Evolutionary conservation across 2,888 invertebrate species (phyloP), one percentile per base, ranked within the genome.

Genomic region (Antheraea yamamai): DNA sequence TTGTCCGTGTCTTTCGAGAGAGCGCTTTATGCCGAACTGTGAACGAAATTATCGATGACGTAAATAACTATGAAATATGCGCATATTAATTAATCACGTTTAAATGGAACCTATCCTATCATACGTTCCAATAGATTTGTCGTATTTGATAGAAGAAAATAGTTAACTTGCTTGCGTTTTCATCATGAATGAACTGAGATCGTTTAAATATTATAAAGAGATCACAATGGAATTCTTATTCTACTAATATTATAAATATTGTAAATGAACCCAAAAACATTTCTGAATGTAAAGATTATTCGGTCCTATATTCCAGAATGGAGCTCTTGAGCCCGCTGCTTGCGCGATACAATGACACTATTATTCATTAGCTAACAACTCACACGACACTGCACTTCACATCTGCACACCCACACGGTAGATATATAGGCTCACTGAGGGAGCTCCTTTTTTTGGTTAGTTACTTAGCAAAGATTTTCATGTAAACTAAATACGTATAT

Each of bases 11-110:
- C 4, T 64, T 64, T 26, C 64, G 12, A 64, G 61, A 58, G 20
- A 20, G n/a, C 18, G 58, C 20, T 58, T 58, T 58, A 20, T 20
- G 6, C 10, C 58, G 58, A 58, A 23, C 58, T 7, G n/a, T 58
- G 58, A 64, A 26, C 64, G 26, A 64, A 64, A 64, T 14, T 64
- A 26, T 64, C 64, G 64, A 64, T 64, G 64, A 64, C 18, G 64
- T 64, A 64, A 26, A 64, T 64, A 14, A 12, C 64, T 64, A 64
- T 64, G 26, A 64, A 14, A 14, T 64, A 64, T 64, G 64, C 64
- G 23, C 26, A 64, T 64, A 64, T 64, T 64, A 64, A 26, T 64
- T 58, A 12, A 26, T 61, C 61, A 61, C 7, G 26, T 64, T 26
- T 12, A 64, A 23, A 26, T 64, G 2, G 4, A 26, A 61, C 18